Base-by-base conservation (phyloP, 1,140 invertebrate species). In the Pararge aegeria region DNA sequence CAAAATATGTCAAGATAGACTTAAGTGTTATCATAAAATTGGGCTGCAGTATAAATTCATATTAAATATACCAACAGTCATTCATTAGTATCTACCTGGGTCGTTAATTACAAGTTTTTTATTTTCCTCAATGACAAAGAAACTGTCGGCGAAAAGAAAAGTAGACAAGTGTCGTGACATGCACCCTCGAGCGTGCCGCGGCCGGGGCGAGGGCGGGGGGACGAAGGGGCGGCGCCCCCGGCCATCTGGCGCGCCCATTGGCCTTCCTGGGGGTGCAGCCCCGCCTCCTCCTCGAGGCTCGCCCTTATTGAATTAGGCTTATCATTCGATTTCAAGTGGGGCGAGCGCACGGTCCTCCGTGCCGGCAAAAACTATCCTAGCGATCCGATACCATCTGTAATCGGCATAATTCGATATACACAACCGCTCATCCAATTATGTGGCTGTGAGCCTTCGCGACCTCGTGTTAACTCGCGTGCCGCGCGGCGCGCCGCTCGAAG, bases 291-390 rank as follows among this genome's bases (percentile, higher is more conserved):
- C 85, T 83, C 86, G 71, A 81, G 73, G 76, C 78, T 76, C 75
- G 75, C 84, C 88, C 87, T 90, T 90, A 91, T 91, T 90, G 86
- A 91, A 90, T 91, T 91, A 91, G 87, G 86, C 87, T 91, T 90
- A 91, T 91, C 89, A 91, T 91, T 91, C 85, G 90, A 91, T 91
- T 91, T 90, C 87, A 79, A 87, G 88, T 84, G 84, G 87, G 87
- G 81, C 86, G 73, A 83, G 80, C 73, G 89, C 82, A 75, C 83
- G 88, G 89, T 83, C 80, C 82, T 85, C 76, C 73, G 73, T 70
- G 75, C 66, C 67, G 74, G 77, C 69, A 80, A 84, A 83, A 85
- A 83, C 81, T 83, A 84, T 77, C 72, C 70, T 68, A 66, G 67
- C 61, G 70, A 78, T 70, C 77, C 78, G 84, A 85, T 81, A 84